These are phyloP conservation scores for Ernsta delagoae DNA, from an alignment of 2,888 invertebrate species.

Conservation along the genomic window DNA sequence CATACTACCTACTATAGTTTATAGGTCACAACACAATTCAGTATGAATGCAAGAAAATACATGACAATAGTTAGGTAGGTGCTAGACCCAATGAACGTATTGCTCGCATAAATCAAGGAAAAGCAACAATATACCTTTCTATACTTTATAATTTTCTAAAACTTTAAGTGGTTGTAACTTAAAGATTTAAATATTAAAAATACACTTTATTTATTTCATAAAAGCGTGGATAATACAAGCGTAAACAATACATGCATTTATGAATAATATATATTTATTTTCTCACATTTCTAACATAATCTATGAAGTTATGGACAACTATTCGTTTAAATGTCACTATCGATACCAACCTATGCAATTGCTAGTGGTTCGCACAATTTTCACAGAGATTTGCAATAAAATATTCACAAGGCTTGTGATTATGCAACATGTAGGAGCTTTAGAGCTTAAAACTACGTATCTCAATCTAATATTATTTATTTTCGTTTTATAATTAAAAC, in stretches of 20 bases:
- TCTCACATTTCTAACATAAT: too few relatives aligned
- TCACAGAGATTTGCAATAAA: conserved; percentile 45
- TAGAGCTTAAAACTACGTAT: conserved; percentile 51
- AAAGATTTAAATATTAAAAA: too few relatives aligned
- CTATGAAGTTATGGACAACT: too few relatives aligned
- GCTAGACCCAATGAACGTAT: not conserved
- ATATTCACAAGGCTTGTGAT: conserved; percentile 41
- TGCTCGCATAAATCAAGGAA: conserved; percentile 3
- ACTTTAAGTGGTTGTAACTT: not conserved
- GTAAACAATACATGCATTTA: too few relatives aligned
- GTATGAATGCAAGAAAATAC: conserved; percentile 12
- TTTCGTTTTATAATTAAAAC: not conserved
- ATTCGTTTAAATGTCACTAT: not conserved
- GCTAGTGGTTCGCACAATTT: conserved; percentile 43
- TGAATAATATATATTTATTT: too few relatives aligned
- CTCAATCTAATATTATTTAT: conserved; percentile 6
- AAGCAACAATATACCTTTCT: not conserved
- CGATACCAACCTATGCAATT: not conserved
- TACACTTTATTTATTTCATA: too few relatives aligned
- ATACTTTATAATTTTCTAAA: not conserved
- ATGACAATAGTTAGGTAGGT: not conserved
- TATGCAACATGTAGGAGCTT: conserved; percentile 70
- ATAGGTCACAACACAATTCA: not conserved
- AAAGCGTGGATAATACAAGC: too few relatives aligned
- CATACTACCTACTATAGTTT: conserved; percentile 13